A percentile compares a stretch with the other conserved stretches of the same genome.
These are phyloP conservation scores for Channa argus DNA, from an alignment of 2,113 vertebrate genomes.

Conservation along the genomic window DNA sequence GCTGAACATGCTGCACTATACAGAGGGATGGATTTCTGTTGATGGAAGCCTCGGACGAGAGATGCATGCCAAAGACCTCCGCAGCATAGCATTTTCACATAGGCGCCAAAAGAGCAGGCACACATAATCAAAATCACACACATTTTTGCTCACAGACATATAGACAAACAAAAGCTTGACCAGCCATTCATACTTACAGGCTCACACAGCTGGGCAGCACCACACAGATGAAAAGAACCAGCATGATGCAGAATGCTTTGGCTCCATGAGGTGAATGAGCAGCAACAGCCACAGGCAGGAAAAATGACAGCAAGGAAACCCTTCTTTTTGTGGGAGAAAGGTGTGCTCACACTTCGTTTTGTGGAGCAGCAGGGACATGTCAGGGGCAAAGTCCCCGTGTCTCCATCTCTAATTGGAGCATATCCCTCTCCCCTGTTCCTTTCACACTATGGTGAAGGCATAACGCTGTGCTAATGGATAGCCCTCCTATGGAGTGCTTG, in stretches of 20 bases:
- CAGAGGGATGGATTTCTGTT: slow-evolving; percentile 63
- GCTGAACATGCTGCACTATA: slow-evolving; percentile 50
- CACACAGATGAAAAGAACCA: slow-evolving; percentile 54
- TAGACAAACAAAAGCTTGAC: slow-evolving; percentile 40
- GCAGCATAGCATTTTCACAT: slow-evolving; percentile 37
- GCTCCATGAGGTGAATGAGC: slow-evolving; percentile 60
- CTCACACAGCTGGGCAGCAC: slow-evolving; percentile 28
- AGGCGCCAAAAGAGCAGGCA: slow-evolving; percentile 25
- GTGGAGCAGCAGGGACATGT: slow-evolving; percentile 65
- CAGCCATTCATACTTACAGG: slow-evolving; percentile 27
- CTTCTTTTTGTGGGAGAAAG: slow-evolving; percentile 47
- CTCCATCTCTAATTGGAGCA: slow-evolving; percentile 74
- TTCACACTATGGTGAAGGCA: slow-evolving; percentile 57
- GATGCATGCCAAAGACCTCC: slow-evolving; percentile 68
- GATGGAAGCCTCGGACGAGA: slow-evolving; percentile 57
- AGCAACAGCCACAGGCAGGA: slow-evolving; percentile 56
- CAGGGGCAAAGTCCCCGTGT: slow-evolving; percentile 72
- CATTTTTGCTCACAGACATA: slow-evolving; percentile 20
- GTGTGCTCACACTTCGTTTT: slow-evolving; percentile 54
- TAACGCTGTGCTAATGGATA: slow-evolving; percentile 72
- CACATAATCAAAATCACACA: slow-evolving; percentile 21
- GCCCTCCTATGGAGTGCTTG: slow-evolving; percentile 59
- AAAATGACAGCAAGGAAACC: slow-evolving; percentile 41
- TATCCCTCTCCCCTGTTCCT: slow-evolving; percentile 66
- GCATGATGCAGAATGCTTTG: slow-evolving; percentile 61